Conservation (phyloP, 2,113 vertebrate species). For the Natator depressus region DNA sequence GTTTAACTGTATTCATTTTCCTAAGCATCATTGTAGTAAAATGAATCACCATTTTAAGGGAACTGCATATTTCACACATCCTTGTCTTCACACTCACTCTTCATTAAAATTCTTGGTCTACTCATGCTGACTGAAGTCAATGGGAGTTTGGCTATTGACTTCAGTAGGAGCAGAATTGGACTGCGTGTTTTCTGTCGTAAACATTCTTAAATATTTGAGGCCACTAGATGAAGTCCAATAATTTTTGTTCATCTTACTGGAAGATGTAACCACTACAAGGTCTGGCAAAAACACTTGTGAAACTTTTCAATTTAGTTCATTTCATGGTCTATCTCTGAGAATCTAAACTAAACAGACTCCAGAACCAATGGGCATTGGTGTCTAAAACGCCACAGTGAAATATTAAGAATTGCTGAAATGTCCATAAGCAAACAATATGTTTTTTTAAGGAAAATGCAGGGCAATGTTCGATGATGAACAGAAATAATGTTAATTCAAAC, state of each 20-base stretch:
- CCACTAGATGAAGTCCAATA: not conserved
- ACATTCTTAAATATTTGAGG: not conserved
- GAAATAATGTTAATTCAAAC: not conserved
- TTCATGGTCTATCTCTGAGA: not conserved
- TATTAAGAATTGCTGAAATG: not conserved
- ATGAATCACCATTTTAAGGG: not conserved
- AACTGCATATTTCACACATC: not conserved
- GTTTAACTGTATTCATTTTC: not conserved
- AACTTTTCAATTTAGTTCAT: not conserved
- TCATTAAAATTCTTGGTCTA: not conserved
- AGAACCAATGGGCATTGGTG: not conserved
- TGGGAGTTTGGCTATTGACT: not conserved
- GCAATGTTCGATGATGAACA: slow-evolving; percentile 28
- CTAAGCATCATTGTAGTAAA: not conserved
- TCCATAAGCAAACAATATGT: not conserved
- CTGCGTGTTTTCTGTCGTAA: not conserved
- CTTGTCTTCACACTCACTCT: not conserved
- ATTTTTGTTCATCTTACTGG: not conserved
- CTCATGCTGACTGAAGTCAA: not conserved
- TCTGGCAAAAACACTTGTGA: not conserved
- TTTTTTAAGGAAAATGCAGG: not conserved
- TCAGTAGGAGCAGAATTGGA: not conserved
- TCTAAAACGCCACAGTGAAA: not conserved
- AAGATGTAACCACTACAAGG: not conserved
- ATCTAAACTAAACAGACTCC: not conserved